Percentiles rank a stretch among this genome's conserved stretches.
Conservation (phyloP, 1,140 invertebrate species). For the Samia ricini region DNA sequence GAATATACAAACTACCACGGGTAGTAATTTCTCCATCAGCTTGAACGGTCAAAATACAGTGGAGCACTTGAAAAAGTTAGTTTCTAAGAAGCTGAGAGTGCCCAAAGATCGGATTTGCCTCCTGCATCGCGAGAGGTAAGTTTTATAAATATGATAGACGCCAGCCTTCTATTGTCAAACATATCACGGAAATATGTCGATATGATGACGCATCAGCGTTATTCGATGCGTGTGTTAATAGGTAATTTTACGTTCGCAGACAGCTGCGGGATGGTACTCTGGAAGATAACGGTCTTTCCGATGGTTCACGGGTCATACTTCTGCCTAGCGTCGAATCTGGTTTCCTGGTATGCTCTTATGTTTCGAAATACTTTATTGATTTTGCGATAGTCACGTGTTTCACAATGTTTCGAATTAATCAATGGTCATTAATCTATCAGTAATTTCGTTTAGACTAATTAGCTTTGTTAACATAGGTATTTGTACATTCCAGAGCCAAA, state of each 20-base stretch:
- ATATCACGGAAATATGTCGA: conserved; percentile 75
- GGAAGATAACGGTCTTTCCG: conserved; percentile 90
- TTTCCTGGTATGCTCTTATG: conserved; percentile 86
- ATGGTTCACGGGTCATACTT: conserved; percentile 92
- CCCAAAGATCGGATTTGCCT: conserved; percentile 94
- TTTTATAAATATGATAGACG: conserved; percentile 57
- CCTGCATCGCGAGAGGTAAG: conserved; percentile 93
- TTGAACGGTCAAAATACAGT: conserved; percentile 88
- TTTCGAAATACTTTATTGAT: conserved; percentile 22
- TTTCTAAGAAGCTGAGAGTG: conserved; percentile 94
- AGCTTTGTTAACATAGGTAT: conserved; percentile 19
- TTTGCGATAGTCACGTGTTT: conserved; percentile 69
- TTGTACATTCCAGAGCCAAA: conserved; percentile 86
- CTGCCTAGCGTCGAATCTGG: conserved; percentile 96
- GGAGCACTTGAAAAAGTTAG: conserved; percentile 92
- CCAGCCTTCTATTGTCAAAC: conserved; percentile 75
- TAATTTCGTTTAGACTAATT: conserved; percentile 29
- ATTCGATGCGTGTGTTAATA: conserved; percentile 60
- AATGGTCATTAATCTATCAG: conserved; percentile 42
- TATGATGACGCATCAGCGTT: conserved; percentile 75
- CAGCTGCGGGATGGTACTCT: conserved; percentile 92
- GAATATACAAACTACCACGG: conserved; percentile 92
- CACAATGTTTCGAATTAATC: conserved; percentile 59
- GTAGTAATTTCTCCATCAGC: conserved; percentile 91
- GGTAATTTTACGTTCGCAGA: conserved; percentile 78